phyloP scores from a whole-genome alignment of 2,113 vertebrate genomes.

The Sarotherodon lohbergeri region DNA sequence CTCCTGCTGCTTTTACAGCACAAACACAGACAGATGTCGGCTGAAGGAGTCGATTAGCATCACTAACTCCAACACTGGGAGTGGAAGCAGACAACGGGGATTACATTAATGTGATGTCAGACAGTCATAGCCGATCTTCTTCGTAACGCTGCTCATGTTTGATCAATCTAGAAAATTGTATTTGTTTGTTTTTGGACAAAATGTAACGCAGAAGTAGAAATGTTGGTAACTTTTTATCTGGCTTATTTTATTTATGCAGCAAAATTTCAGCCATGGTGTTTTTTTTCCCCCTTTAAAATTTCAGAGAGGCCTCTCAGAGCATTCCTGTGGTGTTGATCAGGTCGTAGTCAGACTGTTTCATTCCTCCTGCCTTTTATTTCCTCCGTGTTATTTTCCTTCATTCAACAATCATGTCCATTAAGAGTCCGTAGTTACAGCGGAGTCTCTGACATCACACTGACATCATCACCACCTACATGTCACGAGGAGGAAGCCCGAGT shows the following conservation, averaged over 20 bases:
- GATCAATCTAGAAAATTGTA: neutral
- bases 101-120: neutral
- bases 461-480: slow-evolving; percentile 8
- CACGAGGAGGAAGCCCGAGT: slow-evolving; percentile 10
- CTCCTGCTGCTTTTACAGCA: neutral
- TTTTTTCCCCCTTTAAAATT: neutral
- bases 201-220: neutral
- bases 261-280: neutral
- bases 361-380: neutral
- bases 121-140: neutral
- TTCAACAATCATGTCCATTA: neutral
- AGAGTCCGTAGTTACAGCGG: neutral
- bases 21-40: neutral
- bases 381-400: neutral
- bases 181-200: neutral
- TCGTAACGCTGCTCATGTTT: neutral
- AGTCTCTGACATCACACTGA: neutral
- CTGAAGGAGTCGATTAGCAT: neutral
- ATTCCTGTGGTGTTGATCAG: neutral
- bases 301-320: neutral
- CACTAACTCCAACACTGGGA: neutral
- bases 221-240: neutral
- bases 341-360: neutral
- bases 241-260: neutral
- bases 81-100: neutral